Conservation (phyloP, 1,140 invertebrate genomes). For the Rhyzopertha dominica region DNA sequence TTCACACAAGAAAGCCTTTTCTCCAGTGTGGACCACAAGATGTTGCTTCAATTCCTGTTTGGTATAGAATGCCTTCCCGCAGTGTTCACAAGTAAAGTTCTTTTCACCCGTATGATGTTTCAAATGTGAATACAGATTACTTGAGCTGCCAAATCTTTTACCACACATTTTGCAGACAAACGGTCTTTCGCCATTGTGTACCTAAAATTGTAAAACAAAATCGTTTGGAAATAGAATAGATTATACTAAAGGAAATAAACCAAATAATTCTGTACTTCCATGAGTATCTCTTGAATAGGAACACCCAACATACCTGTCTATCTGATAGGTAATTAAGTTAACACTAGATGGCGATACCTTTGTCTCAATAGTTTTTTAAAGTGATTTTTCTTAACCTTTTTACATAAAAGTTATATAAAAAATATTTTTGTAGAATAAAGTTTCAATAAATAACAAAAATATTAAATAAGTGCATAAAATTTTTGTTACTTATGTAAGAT, state of each 20-base stretch:
- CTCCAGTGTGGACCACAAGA: conserved; percentile 31
- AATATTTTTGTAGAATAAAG: too few species aligned
- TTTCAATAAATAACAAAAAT: too few species aligned
- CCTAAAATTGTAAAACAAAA: conserved; percentile 14
- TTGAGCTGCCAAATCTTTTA: conserved; percentile 53
- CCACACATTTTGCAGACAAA: conserved; percentile 48
- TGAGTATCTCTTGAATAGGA: too few species aligned
- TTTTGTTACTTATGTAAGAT: too few species aligned
- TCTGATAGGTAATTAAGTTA: too few species aligned
- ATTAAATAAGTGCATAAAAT: too few species aligned
- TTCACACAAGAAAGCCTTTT: conserved; percentile 35
- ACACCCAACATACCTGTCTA: too few species aligned
- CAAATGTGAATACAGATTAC: conserved; percentile 49
- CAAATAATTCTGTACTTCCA: too few species aligned
- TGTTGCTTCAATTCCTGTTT: conserved; percentile 39
- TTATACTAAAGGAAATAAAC: conserved; percentile 3
- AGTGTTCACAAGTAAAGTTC: conserved; percentile 54
- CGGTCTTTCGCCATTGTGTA: conserved; percentile 44
- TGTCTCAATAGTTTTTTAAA: too few species aligned
- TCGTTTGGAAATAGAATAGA: background rate
- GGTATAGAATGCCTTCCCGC: conserved; percentile 44
- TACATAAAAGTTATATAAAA: too few species aligned
- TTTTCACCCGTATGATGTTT: conserved; percentile 64
- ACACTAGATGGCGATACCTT: too few species aligned
- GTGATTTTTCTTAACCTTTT: too few species aligned